These are phyloP conservation scores for Crocallis elinguaria DNA, from an alignment of 2,888 invertebrate species.

Conservation along the genomic window DNA sequence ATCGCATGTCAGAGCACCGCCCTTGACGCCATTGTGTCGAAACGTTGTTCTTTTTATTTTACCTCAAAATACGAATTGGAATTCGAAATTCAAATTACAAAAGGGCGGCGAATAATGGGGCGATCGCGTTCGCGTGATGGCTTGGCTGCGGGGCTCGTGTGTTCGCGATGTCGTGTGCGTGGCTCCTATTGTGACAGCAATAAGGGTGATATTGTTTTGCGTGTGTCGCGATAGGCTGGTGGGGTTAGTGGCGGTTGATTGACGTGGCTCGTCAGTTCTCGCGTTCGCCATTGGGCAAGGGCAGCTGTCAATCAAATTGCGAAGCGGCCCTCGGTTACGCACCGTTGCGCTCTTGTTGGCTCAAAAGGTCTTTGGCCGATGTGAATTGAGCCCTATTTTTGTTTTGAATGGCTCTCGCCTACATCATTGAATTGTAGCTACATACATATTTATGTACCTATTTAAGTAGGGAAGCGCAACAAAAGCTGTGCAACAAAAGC, in stretches of 20 bases:
- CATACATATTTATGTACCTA: slow-evolving; percentile 32
- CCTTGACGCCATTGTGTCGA: slow-evolving; percentile 85
- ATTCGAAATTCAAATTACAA: slow-evolving; percentile 85
- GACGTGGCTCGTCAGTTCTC: slow-evolving; percentile 92
- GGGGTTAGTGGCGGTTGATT: slow-evolving; percentile 83
- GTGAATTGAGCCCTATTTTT: slow-evolving; percentile 35
- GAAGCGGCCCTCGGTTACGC: slow-evolving; percentile 74
- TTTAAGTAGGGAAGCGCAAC: background rate
- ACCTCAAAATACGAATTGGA: slow-evolving; percentile 84
- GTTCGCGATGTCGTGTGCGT: slow-evolving; percentile 60
- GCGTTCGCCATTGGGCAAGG: slow-evolving; percentile 90
- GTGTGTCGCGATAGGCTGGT: slow-evolving; percentile 56
- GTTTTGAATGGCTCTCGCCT: slow-evolving; percentile 18
- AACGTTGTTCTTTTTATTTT: slow-evolving; percentile 82
- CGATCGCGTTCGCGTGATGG: slow-evolving; percentile 82
- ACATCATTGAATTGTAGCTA: slow-evolving; percentile 11
- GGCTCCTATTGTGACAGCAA: slow-evolving; percentile 48
- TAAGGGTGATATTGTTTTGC: slow-evolving; percentile 57
- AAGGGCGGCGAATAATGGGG: slow-evolving; percentile 84
- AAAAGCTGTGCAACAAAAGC: background rate
- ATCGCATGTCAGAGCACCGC: slow-evolving; percentile 85
- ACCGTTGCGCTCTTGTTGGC: slow-evolving; percentile 56
- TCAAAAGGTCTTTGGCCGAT: slow-evolving; percentile 47
- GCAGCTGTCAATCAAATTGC: slow-evolving; percentile 91
- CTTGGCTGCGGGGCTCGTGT: slow-evolving; percentile 56